Base-by-base conservation (phyloP, 2,888 invertebrate species). In the Parascotia fuliginaria region DNA sequence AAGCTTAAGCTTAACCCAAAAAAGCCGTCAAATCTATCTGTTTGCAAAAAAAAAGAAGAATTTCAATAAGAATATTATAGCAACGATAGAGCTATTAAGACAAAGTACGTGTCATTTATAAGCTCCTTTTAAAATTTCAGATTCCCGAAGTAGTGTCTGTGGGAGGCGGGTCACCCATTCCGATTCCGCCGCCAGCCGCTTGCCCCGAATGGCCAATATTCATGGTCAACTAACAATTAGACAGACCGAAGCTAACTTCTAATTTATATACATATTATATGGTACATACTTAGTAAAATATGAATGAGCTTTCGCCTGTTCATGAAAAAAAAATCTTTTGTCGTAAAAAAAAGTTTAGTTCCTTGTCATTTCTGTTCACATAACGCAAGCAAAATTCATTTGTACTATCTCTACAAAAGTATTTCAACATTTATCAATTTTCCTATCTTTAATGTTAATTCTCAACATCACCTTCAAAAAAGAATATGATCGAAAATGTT, bases 141-240 rank as follows among this genome's bases (percentile, higher is more conserved):
- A 87, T 90, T 48, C 88, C 89, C 5, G 91, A 92, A 64, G 89
- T 91, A 48, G 83, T 91, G 39, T 81, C 90, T 0, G 90, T 90
- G 27, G 87, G 88, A 9, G 92, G 90, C 4, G 91, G 89, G 3
- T 91, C 92, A 0, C 91, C 92, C 0, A 69, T 92, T 41, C 91
- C 92, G 14, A 86, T 91, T 28, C 86, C 89, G 5, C 83, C 89
- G 7, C 89, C 91, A 1, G 86, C 87, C n/a, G 83, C 90, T 13
- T 89, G 89, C 63, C 85, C 87, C 6, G 92, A 91, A 38, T 92
- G 92, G 92, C 92, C 92, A 0, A 84, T 92, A 42, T 92, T 85
- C 57, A 92, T 91, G 87, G 92, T 92, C 65, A 92, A 92, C 70
- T 92, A 78, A 72, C 34, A 32, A 42, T 33, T 7, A 40, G 13